Conservation (phyloP, 2,113 vertebrate species). For the Myrmophylax atrothorax region DNA sequence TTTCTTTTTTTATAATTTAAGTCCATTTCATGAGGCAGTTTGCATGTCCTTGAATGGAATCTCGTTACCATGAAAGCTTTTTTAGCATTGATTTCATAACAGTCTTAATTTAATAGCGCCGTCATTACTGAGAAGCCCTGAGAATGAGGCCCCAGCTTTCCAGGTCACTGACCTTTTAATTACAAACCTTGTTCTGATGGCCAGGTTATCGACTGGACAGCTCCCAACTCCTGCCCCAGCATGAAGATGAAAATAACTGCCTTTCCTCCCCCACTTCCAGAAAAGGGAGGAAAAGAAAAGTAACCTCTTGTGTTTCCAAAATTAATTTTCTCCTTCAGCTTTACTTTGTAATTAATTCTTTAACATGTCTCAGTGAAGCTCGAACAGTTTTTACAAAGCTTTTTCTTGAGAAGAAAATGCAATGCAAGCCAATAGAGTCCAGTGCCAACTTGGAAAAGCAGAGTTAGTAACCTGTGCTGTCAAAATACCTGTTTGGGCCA, state of each 20-base stretch:
- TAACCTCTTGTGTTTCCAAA: slow-evolving; percentile 81
- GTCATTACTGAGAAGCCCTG: slow-evolving; percentile 82
- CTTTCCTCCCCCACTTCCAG: slow-evolving; percentile 72
- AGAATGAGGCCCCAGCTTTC: slow-evolving; percentile 81
- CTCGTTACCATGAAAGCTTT: slow-evolving; percentile 87
- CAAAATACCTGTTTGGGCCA: neutral
- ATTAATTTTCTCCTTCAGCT: slow-evolving; percentile 82
- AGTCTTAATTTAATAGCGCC: slow-evolving; percentile 87
- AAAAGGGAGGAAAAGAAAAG: slow-evolving; percentile 70
- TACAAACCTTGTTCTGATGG: slow-evolving; percentile 86
- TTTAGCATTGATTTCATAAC: slow-evolving; percentile 90
- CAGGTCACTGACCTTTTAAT: slow-evolving; percentile 91
- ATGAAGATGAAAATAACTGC: slow-evolving; percentile 74
- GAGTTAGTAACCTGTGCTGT: neutral
- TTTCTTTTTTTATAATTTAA: slow-evolving; percentile 78
- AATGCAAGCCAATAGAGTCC: slow-evolving; percentile 4
- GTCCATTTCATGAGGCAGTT: slow-evolving; percentile 77
- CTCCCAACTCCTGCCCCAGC: slow-evolving; percentile 78
- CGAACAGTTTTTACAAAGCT: slow-evolving; percentile 46
- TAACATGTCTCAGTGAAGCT: slow-evolving; percentile 70
- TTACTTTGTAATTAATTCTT: slow-evolving; percentile 83
- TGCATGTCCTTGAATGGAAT: slow-evolving; percentile 84
- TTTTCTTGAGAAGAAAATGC: slow-evolving; percentile 35
- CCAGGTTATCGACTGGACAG: slow-evolving; percentile 85
- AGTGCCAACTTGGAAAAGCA: neutral